phyloP scores from a whole-genome alignment of 1,140 invertebrate species.

The Macrocentrus cingulum region DNA sequence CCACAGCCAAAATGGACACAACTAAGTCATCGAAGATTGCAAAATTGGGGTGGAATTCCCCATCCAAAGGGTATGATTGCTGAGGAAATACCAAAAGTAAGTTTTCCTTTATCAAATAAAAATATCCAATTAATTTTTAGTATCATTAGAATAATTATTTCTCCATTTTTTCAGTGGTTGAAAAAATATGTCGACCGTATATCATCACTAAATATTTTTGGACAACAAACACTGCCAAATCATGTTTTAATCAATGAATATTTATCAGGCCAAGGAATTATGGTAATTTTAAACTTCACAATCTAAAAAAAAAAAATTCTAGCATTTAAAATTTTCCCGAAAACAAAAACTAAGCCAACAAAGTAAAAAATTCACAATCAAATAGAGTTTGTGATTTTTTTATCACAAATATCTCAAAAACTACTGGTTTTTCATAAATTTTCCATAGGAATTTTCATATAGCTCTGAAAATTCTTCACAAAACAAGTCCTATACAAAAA shows the following conservation, averaged over 20 bases:
- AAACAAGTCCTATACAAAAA: too few relatives aligned
- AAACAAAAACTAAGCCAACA: too few relatives aligned
- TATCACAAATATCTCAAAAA: slow-evolving; percentile 30
- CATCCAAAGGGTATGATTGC: slow-evolving; percentile 92
- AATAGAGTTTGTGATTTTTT: too few relatives aligned
- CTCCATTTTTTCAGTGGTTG: slow-evolving; percentile 73
- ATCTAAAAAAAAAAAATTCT: too few relatives aligned
- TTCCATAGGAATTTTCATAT: too few relatives aligned
- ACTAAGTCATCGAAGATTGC: slow-evolving; percentile 83
- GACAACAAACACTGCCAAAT: slow-evolving; percentile 75
- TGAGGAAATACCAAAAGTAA: slow-evolving; percentile 78
- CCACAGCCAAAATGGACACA: slow-evolving; percentile 97
- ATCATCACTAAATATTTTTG: slow-evolving; percentile 72
- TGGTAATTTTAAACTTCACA: too few relatives aligned
- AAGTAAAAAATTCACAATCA: too few relatives aligned
- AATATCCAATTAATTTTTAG: slow-evolving; percentile 12
- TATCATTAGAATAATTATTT: slow-evolving; percentile 21
- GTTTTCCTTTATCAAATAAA: slow-evolving; percentile 21
- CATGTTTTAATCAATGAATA: slow-evolving; percentile 98
- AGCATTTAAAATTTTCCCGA: too few relatives aligned
- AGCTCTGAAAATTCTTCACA: too few relatives aligned
- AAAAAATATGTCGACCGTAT: slow-evolving; percentile 75
- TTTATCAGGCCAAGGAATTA: slow-evolving; percentile 87
- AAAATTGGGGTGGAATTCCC: slow-evolving; percentile 96
- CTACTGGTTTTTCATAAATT: too few relatives aligned